Conservation (phyloP, 2,113 vertebrate species). For the Kryptolebias marmoratus region DNA sequence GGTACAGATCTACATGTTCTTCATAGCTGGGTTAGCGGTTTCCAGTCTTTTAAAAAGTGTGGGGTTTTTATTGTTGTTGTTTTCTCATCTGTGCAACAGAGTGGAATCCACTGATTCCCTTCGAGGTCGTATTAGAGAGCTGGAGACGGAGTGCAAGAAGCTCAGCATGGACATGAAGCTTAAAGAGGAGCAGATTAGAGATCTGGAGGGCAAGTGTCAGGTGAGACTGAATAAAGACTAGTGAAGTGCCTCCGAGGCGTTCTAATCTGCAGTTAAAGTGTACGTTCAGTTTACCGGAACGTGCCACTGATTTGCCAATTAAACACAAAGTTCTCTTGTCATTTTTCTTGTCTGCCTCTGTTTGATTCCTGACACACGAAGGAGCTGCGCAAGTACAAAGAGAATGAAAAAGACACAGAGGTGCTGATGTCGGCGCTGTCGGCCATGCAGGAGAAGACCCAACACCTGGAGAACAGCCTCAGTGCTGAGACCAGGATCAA, state of each 20-base stretch:
- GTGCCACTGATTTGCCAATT: too few relatives aligned
- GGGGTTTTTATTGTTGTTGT: too few relatives aligned
- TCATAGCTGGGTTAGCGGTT: background rate
- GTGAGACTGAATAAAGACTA: constrained; percentile 67
- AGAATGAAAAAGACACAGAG: constrained; percentile 98
- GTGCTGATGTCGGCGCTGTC: constrained; percentile 97
- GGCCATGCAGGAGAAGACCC: constrained; percentile 99
- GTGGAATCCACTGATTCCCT: constrained; percentile 95
- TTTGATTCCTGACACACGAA: constrained; percentile 46
- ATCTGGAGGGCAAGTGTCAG: constrained; percentile 95
- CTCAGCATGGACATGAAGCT: constrained; percentile 92
- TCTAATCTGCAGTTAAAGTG: constrained; percentile 4
- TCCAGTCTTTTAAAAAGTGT: background rate
- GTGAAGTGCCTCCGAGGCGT: background rate
- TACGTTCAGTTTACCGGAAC: background rate
- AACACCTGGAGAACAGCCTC: constrained; percentile 99
- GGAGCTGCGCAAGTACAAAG: constrained; percentile 96
- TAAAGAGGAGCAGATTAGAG: constrained; percentile 95
- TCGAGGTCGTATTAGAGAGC: constrained; percentile 89
- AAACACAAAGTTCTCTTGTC: too few relatives aligned
- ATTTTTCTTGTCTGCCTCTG: background rate
- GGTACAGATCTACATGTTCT: constrained; percentile 73
- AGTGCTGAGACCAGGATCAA: constrained; percentile 98
- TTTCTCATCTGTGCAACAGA: constrained; percentile 67
- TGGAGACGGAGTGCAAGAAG: constrained; percentile 97